phyloP scores from a whole-genome alignment of 2,113 vertebrate genomes.

The Barbus barbus region DNA sequence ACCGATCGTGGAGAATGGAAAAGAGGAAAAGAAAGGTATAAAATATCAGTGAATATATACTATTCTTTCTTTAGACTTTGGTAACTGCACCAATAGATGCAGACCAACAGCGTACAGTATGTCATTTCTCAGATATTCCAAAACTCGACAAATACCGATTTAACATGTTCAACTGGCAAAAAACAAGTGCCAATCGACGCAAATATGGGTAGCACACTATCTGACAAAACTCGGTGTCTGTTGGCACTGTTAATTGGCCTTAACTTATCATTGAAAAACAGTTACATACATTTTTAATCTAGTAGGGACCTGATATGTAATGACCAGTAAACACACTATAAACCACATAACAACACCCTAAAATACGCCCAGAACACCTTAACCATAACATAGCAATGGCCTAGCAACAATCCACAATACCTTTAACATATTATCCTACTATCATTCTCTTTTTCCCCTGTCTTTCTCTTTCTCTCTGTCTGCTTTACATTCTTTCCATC shows the following conservation, averaged over 20 bases:
- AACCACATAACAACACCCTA: not conserved
- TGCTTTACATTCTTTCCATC: not conserved
- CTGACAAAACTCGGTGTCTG: too few relatives aligned
- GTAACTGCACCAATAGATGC: not conserved
- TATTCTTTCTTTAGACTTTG: not conserved
- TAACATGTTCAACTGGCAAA: not conserved
- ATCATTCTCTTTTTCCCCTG: not conserved
- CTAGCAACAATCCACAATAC: too few relatives aligned
- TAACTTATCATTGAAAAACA: not conserved
- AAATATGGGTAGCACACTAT: too few relatives aligned
- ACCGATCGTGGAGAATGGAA: conserved; percentile 60
- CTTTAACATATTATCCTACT: not conserved
- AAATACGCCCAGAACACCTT: not conserved
- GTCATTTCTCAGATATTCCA: not conserved
- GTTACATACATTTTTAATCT: not conserved
- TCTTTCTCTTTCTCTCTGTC: not conserved
- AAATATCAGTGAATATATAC: not conserved
- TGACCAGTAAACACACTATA: not conserved
- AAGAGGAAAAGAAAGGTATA: conserved; percentile 38
- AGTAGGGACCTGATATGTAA: not conserved
- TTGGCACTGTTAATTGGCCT: too few relatives aligned
- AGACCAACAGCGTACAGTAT: not conserved
- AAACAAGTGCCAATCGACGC: too few relatives aligned
- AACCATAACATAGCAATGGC: not conserved
- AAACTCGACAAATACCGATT: not conserved